phyloP scores from a whole-genome alignment of 1,140 invertebrate species.

The Magallana gigas region DNA sequence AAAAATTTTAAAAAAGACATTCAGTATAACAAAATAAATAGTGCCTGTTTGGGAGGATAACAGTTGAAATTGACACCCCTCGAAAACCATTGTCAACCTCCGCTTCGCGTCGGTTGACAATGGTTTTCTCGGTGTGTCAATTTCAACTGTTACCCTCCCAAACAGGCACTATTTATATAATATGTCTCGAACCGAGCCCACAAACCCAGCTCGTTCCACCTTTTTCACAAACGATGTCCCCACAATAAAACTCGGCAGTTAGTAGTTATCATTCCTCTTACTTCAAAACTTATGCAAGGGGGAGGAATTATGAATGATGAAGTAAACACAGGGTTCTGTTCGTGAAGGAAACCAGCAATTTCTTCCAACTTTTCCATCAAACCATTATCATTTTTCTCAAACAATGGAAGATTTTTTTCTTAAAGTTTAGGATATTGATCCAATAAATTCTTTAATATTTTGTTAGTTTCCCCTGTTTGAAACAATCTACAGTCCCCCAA shows the following conservation, averaged over 20 bases:
- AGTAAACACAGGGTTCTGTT: neutral
- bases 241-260: neutral
- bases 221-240: constrained; percentile 7
- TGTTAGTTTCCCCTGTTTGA: neutral
- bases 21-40: too few species aligned
- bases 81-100: too few species aligned
- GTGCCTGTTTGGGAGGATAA: too few species aligned
- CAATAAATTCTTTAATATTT: neutral
- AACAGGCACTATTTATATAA: too few species aligned
- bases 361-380: neutral
- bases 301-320: neutral
- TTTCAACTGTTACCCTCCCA: too few species aligned
- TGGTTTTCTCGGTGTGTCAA: too few species aligned
- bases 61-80: too few species aligned
- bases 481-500: neutral
- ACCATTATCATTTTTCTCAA: neutral
- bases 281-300: neutral
- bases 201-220: neutral
- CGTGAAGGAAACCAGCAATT: neutral
- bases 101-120: too few species aligned
- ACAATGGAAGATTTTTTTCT: neutral
- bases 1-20: too few species aligned
- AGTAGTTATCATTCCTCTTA: neutral
- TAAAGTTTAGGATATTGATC: neutral
- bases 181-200: neutral